These are phyloP conservation scores for Ochotona curzoniae DNA, from an alignment of 2,113 vertebrate genomes.

Conservation along the genomic window DNA sequence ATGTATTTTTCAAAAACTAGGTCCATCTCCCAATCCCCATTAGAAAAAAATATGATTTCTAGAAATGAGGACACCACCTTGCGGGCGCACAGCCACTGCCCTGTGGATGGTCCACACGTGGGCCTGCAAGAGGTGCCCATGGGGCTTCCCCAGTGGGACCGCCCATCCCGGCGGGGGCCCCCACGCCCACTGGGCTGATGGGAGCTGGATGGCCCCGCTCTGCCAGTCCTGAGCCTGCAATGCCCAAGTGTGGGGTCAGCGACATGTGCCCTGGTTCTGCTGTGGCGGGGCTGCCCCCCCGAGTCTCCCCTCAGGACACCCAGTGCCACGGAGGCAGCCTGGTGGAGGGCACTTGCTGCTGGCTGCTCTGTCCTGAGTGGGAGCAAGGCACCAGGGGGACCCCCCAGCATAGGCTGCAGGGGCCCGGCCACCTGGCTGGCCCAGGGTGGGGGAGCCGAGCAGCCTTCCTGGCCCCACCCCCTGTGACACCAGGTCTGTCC, in stretches of 20 bases:
- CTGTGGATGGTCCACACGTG: no score
- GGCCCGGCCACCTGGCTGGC: neutral
- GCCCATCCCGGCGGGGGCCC: no score
- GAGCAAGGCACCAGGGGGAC: constrained; percentile 34
- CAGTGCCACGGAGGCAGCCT: neutral
- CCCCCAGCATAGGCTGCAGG: neutral
- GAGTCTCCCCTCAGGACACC: neutral
- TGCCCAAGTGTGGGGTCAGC: no score
- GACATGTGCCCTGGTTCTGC: neutral
- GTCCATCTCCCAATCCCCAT: constrained; percentile 59
- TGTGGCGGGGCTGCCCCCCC: neutral
- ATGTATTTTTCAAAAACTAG: constrained; percentile 59
- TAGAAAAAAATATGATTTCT: constrained; percentile 67
- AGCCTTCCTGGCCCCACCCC: neutral
- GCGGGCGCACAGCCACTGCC: neutral
- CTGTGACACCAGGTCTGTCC: neutral
- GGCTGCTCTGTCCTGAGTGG: constrained; percentile 74
- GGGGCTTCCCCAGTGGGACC: no score
- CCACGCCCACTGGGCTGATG: no score
- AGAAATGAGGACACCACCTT: constrained; percentile 41
- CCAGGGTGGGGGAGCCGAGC: neutral
- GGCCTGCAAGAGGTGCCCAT: no score
- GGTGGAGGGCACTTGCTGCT: neutral
- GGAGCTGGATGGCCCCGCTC: no score
- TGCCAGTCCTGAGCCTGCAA: no score